Conservation (phyloP, 2,888 invertebrate species). For the Agrilus cyanescens region DNA sequence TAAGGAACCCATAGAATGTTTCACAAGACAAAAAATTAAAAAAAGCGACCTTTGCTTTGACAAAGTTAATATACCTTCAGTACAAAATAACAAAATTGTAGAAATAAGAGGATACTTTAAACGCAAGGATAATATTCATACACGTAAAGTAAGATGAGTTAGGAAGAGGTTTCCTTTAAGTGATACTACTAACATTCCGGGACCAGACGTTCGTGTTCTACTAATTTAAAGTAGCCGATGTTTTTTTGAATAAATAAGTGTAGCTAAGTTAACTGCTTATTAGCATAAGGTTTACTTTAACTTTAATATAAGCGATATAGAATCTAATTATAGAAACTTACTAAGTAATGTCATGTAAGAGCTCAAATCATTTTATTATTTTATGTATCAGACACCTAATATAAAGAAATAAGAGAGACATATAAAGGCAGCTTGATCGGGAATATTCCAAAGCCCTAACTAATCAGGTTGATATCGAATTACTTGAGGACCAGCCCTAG, state of each 20-base stretch:
- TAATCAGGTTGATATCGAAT: too few relatives aligned
- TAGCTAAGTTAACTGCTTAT: conserved; percentile 11
- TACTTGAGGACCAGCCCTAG: too few relatives aligned
- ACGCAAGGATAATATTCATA: conserved; percentile 9
- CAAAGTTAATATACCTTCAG: conserved; percentile 9
- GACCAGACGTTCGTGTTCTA: too few relatives aligned
- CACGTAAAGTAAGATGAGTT: conserved; percentile 12
- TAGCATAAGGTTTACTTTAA: conserved; percentile 18
- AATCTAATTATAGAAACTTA: conserved; percentile 10
- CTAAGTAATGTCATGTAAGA: conserved; percentile 9
- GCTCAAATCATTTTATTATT: too few relatives aligned
- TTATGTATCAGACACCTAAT: too few relatives aligned
- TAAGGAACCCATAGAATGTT: conserved; percentile 9
- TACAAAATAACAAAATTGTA: conserved; percentile 12
- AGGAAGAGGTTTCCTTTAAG: conserved; percentile 13
- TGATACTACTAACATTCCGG: conserved; percentile 7
- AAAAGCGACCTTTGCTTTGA: conserved; percentile 7
- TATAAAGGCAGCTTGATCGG: too few relatives aligned
- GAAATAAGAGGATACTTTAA: conserved; percentile 10
- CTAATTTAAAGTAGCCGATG: conserved; percentile 12
- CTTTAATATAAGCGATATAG: conserved; percentile 14
- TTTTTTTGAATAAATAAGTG: conserved; percentile 12
- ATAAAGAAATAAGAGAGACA: too few relatives aligned
- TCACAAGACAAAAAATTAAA: conserved; percentile 4
- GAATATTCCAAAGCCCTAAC: too few relatives aligned